Base-by-base conservation (phyloP, 2,797 vertebrate genomes). In the Trachops cirrhosus region DNA sequence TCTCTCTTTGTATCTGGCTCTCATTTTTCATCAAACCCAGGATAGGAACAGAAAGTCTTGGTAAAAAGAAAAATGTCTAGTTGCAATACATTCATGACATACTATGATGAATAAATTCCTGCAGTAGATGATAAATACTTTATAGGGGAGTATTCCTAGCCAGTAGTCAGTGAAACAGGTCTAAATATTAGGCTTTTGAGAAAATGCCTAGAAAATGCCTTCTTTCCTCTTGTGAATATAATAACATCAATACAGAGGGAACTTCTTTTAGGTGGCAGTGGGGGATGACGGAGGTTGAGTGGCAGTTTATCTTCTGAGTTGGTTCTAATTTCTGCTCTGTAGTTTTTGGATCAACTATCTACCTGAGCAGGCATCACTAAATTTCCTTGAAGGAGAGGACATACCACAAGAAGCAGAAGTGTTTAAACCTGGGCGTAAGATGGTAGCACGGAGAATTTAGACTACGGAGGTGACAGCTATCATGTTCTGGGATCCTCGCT, bases 61-160 rank as follows among this genome's bases (percentile, higher is more conserved):
- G 26, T 79, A 73, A 93, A 90, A 94, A 86, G 50, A 52, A 92
- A 93, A 89, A 75, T 57, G 34, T 70, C 21, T 54, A 92, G 80
- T 87, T 97, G 75, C 10, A 84, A 46, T 84, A 75, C 24, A 84
- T 57, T 84, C 41, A 86, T 68, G 24, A 22, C 46, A 83, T 84
- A 12, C 44, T 50, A 93, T 64, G 37, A 73, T 73, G 34, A 96
- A 68, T 52, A 92, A 46, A 86, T 94, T 92, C 16, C 41, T 74
- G 5, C 6, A 54, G 22, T 44, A 64, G 34, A 34, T 86, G 32
- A 80, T 59, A 18, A 73, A 94, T 91, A 41, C 10, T 48, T 90
- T 86, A 50, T 29, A 90, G 12, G 5, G 70, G 10, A 44, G 18
- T 85, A 86, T 64, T 87, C 19, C 3, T 82, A 90, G 9, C 29